phyloP scores from a whole-genome alignment of 2,888 invertebrate genomes.

The Pterostichus niger region DNA sequence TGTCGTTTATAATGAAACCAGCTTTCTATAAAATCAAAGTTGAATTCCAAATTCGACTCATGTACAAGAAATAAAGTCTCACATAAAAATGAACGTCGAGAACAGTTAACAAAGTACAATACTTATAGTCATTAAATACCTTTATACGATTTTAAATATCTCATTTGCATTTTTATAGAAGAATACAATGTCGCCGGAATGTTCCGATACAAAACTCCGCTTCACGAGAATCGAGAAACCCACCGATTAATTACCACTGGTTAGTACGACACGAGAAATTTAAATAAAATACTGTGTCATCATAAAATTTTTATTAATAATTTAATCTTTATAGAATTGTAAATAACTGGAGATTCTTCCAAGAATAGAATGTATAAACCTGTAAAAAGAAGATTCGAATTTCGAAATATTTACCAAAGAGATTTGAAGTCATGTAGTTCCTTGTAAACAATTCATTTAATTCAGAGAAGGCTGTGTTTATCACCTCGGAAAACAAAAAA shows the following conservation, averaged over 20 bases:
- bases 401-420: constrained; percentile 33
- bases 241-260: constrained; percentile 54
- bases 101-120: constrained; percentile 52
- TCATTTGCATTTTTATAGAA: constrained; percentile 66
- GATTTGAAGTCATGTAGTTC: not conserved
- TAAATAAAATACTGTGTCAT: constrained; percentile 52
- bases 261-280: constrained; percentile 36
- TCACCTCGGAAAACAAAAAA: constrained; percentile 44
- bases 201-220: constrained; percentile 13
- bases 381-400: not conserved
- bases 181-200: constrained; percentile 44
- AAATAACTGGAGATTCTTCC: constrained; percentile 11
- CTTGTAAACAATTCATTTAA: constrained; percentile 43
- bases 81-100: constrained; percentile 51
- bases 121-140: constrained; percentile 58
- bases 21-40: constrained; percentile 40
- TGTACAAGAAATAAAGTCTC: constrained; percentile 46
- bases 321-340: constrained; percentile 24
- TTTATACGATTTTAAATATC: constrained; percentile 66
- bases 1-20: constrained; percentile 5
- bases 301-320: constrained; percentile 51
- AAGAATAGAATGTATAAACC: not conserved
- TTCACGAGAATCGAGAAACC: constrained; percentile 18
- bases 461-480: constrained; percentile 48
- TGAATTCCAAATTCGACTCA: constrained; percentile 51